phyloP scores from a whole-genome alignment of 2,113 vertebrate species.

The Dipodomys ordii region DNA sequence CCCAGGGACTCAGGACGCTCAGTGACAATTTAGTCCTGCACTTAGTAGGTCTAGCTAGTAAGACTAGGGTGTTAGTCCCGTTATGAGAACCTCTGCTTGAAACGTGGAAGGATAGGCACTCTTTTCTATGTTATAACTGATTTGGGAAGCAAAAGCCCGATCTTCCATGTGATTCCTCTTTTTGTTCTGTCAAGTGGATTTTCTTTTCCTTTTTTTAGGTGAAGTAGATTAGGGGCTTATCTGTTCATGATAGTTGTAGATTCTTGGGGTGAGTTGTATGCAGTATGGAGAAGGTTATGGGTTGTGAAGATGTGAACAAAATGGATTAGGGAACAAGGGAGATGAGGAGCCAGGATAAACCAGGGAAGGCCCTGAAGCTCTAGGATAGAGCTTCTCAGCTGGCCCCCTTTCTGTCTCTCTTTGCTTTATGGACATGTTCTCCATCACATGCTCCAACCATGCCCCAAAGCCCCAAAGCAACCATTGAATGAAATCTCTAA shows the following conservation, averaged over 20 bases:
- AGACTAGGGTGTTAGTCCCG: neutral
- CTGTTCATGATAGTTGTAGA: neutral
- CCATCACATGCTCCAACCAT: too few species aligned
- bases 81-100: neutral
- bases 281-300: neutral
- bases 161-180: neutral
- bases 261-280: neutral
- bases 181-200: neutral
- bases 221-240: neutral
- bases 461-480: neutral
- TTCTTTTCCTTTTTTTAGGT: neutral
- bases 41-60: fast-evolving
- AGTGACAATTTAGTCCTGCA: fast-evolving
- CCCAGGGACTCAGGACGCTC: neutral
- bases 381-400: neutral
- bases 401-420: too few species aligned
- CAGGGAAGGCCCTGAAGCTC: neutral
- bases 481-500: neutral
- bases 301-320: neutral
- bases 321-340: neutral
- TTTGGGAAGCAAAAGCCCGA: neutral
- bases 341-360: neutral
- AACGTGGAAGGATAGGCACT: too few species aligned
- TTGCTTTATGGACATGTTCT: neutral
- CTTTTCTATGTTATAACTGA: too few species aligned